phyloP scores from a whole-genome alignment of 2,113 vertebrate genomes.

The Toxotes jaculatrix region DNA sequence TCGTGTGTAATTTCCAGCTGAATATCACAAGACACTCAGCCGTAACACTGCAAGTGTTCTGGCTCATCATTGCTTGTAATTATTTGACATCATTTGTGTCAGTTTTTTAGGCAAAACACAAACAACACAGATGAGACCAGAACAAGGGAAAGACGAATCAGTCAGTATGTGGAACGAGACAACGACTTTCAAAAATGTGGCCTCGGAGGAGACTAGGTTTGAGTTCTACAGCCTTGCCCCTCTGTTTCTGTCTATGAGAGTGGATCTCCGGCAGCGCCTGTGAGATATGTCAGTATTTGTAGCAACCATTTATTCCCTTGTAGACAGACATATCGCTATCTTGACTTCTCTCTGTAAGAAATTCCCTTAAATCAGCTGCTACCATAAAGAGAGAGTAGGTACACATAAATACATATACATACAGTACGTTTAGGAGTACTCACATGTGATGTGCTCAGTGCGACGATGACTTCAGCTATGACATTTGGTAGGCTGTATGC shows the following conservation, averaged over 20 bases:
- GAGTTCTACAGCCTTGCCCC: neutral
- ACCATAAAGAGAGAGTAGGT: neutral
- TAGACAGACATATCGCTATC: neutral
- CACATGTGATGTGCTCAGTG: slow-evolving; percentile 68
- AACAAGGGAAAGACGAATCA: slow-evolving; percentile 2
- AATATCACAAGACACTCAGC: neutral
- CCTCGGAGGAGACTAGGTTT: neutral
- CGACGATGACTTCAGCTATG: slow-evolving; percentile 63
- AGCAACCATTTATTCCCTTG: neutral
- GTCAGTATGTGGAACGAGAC: neutral
- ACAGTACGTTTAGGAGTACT: slow-evolving; percentile 55
- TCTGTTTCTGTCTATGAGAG: slow-evolving; percentile 9
- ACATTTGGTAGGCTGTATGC: slow-evolving; percentile 58
- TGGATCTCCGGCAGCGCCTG: neutral
- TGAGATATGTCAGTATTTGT: slow-evolving; percentile 6
- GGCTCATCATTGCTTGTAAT: neutral
- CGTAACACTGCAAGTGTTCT: neutral
- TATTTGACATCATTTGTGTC: neutral
- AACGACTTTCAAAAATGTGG: neutral
- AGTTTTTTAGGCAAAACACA: neutral
- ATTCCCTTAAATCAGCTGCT: slow-evolving; percentile 1
- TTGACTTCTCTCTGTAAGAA: neutral
- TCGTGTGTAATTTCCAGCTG: neutral
- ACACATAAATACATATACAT: neutral
- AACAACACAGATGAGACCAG: neutral